phyloP scores from a whole-genome alignment of 2,113 vertebrate genomes.

The Pimephales promelas region DNA sequence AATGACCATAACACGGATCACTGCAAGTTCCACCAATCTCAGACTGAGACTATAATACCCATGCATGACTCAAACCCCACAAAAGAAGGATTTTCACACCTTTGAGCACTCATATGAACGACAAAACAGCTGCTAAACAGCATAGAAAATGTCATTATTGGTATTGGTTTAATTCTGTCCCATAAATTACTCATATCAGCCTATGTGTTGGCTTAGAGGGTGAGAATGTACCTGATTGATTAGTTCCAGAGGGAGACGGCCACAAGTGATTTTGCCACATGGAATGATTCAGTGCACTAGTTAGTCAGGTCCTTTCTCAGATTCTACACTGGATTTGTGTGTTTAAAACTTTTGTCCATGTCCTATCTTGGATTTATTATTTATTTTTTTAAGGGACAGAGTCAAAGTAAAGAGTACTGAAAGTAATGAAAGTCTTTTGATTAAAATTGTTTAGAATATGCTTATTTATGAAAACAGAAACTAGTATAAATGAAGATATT shows the following conservation, averaged over 20 bases:
- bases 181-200: constrained; percentile 78
- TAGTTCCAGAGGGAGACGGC: constrained; percentile 76
- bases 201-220: constrained; percentile 71
- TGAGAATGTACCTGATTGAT: constrained; percentile 79
- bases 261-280: constrained; percentile 76
- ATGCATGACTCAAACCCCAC: constrained; percentile 38
- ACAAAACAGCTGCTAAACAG: constrained; percentile 60
- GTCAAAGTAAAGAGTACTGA: not conserved
- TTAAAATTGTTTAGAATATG: not conserved
- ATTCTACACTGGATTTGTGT: not conserved
- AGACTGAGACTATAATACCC: constrained; percentile 36
- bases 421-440: not conserved
- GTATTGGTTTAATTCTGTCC: constrained; percentile 69
- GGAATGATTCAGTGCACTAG: constrained; percentile 71
- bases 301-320: constrained; percentile 39
- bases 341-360: not conserved
- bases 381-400: too few relatives aligned
- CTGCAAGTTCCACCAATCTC: constrained; percentile 8
- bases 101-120: constrained; percentile 59
- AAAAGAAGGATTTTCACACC: constrained; percentile 54
- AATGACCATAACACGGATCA: constrained; percentile 1
- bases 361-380: not conserved
- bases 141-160: constrained; percentile 69
- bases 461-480: not conserved
- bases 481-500: not conserved